Conservation (phyloP, 2,888 invertebrate species). For the Arge pagana region DNA sequence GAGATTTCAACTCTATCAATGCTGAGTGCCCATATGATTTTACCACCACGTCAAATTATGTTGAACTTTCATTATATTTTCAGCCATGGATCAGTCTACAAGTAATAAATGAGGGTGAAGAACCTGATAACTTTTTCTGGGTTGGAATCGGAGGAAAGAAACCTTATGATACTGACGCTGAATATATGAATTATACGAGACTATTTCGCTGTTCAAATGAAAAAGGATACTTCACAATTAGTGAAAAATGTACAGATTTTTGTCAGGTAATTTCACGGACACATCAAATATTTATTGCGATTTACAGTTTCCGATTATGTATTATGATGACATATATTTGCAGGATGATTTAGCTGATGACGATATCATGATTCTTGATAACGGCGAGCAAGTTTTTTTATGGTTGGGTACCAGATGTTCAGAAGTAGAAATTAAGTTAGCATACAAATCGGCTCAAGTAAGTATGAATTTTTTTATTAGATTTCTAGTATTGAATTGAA, state of each 20-base stretch:
- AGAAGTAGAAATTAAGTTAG: constrained; percentile 98
- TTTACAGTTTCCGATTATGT: constrained; percentile 5
- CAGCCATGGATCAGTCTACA: constrained; percentile 65
- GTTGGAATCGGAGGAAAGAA: constrained; percentile 91
- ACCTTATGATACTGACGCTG: constrained; percentile 84
- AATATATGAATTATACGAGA: constrained; percentile 90
- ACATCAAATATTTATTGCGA: constrained; percentile 5
- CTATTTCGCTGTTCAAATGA: constrained; percentile 99
- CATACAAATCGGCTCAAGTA: constrained; percentile 97
- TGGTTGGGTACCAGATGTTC: constrained; percentile 97
- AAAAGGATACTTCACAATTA: constrained; percentile 98
- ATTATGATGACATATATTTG: constrained; percentile 50
- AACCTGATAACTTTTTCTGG: constrained; percentile 99
- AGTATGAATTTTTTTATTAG: constrained; percentile 27
- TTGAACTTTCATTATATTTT: constrained; percentile 10
- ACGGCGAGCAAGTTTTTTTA: constrained; percentile 95
- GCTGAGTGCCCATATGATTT: neutral
- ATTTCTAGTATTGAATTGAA: neutral
- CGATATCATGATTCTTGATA: constrained; percentile 99
- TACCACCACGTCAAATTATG: neutral
- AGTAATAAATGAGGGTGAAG: constrained; percentile 90
- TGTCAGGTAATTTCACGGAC: constrained; percentile 73
- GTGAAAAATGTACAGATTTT: constrained; percentile 98
- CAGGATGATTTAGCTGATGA: constrained; percentile 98
- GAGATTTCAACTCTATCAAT: neutral